Evolutionary conservation across 2,888 invertebrate genomes (phyloP).

Genomic region (Abrostola tripartita): DNA sequence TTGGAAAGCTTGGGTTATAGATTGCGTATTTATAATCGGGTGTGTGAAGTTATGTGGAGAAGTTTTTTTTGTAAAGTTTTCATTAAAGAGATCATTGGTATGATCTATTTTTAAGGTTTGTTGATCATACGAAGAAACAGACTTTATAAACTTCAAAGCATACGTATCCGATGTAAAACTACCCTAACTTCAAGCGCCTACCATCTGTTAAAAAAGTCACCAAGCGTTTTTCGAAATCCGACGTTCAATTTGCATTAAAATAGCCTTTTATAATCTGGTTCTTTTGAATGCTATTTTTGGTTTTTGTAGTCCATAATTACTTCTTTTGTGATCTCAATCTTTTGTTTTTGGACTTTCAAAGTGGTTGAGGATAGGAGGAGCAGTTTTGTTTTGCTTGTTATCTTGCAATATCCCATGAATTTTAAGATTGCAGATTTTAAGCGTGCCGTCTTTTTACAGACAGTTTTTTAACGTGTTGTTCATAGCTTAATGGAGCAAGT

Average conservation of each 20-base stretch:
- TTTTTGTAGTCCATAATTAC: constrained; percentile 30
- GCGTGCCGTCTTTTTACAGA: not conserved
- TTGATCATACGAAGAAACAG: not conserved
- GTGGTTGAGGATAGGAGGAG: not conserved
- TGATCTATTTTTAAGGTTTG: not conserved
- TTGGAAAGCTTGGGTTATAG: too few relatives aligned
- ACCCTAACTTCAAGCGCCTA: constrained; percentile 38
- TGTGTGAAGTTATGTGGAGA: too few relatives aligned
- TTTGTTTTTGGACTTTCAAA: constrained; percentile 4
- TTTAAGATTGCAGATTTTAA: not conserved
- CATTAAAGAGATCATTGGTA: not conserved
- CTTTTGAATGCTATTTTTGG: constrained; percentile 52
- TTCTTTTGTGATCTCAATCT: constrained; percentile 14
- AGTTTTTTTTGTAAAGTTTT: too few relatives aligned
- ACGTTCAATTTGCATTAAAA: constrained; percentile 60
- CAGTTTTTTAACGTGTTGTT: too few relatives aligned
- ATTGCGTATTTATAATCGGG: too few relatives aligned
- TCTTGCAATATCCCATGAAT: not conserved
- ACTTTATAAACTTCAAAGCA: not conserved
- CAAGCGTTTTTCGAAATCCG: constrained; percentile 43
- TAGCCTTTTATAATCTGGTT: constrained; percentile 46
- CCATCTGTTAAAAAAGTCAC: constrained; percentile 58
- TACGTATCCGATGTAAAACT: constrained; percentile 12
- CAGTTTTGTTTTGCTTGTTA: not conserved
- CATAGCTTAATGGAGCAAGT: too few relatives aligned